Percentiles rank a stretch among this genome's conserved stretches.
phyloP scores from a whole-genome alignment of 2,888 invertebrate genomes.

The Himalopsyche kuldschensis region DNA sequence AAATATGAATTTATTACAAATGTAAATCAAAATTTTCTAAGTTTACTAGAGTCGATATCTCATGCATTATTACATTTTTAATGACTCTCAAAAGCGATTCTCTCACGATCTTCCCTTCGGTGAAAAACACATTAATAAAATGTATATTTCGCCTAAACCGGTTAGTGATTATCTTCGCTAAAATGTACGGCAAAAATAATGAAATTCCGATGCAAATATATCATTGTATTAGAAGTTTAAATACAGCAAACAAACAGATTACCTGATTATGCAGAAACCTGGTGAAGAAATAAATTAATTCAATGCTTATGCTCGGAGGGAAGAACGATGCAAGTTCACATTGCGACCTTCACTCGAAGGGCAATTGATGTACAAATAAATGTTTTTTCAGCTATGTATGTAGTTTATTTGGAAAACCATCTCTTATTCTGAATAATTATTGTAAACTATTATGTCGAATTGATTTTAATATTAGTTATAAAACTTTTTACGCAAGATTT shows the following conservation, averaged over 20 bases:
- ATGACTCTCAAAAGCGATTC: background rate
- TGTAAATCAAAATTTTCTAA: no score
- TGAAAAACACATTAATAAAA: background rate
- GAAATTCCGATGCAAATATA: background rate
- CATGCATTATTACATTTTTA: background rate
- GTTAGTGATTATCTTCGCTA: background rate
- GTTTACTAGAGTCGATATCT: no score
- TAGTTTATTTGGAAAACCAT: no score
- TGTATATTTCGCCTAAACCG: background rate
- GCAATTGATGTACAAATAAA: no score
- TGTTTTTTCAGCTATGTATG: no score
- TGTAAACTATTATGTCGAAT: no score
- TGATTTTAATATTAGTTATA: no score
- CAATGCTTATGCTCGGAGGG: background rate
- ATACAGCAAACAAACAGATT: background rate
- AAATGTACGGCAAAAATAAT: background rate
- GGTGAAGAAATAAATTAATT: background rate
- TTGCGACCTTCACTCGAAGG: no score
- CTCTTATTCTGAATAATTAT: no score
- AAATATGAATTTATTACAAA: no score
- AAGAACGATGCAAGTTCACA: background rate
- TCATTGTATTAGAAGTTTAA: background rate
- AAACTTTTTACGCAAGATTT: no score
- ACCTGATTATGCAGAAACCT: background rate
- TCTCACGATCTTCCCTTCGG: background rate